phyloP scores from a whole-genome alignment of 2,888 invertebrate genomes.

The Lysandra coridon region DNA sequence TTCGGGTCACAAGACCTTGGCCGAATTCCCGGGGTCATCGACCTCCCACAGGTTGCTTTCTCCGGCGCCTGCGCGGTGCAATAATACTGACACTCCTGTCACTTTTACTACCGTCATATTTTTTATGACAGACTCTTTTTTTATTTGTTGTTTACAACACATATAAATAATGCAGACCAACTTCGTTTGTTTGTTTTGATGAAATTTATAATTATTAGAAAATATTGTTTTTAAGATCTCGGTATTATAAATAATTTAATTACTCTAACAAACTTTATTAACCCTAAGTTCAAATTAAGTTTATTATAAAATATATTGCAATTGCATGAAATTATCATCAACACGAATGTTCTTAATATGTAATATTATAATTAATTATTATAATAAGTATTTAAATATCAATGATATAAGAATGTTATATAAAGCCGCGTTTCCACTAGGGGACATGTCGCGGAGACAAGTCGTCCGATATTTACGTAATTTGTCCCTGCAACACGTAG shows the following conservation, averaged over 20 bases:
- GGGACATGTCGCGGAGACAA: too few species aligned
- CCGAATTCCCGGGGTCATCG: slow-evolving; percentile 69
- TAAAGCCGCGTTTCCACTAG: too few species aligned
- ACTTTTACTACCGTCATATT: slow-evolving; percentile 21
- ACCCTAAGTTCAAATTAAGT: too few species aligned
- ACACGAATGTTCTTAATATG: too few species aligned
- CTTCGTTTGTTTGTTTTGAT: neutral
- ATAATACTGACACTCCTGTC: slow-evolving; percentile 42
- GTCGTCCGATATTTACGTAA: too few species aligned
- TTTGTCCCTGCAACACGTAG: too few species aligned
- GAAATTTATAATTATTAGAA: neutral
- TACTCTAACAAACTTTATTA: too few species aligned
- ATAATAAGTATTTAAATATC: neutral
- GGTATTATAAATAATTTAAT: too few species aligned
- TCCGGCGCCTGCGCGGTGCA: slow-evolving; percentile 61
- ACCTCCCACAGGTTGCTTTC: slow-evolving; percentile 67
- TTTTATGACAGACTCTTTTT: neutral
- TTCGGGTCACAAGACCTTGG: slow-evolving; percentile 59
- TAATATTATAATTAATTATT: neutral
- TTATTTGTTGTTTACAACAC: neutral
- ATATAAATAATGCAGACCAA: neutral
- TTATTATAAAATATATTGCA: too few species aligned
- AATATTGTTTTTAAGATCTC: too few species aligned
- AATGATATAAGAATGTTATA: too few species aligned
- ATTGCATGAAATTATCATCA: too few species aligned